These are phyloP conservation scores for Trachymyrmex septentrionalis DNA, from an alignment of 1,140 invertebrate species.

Conservation along the genomic window DNA sequence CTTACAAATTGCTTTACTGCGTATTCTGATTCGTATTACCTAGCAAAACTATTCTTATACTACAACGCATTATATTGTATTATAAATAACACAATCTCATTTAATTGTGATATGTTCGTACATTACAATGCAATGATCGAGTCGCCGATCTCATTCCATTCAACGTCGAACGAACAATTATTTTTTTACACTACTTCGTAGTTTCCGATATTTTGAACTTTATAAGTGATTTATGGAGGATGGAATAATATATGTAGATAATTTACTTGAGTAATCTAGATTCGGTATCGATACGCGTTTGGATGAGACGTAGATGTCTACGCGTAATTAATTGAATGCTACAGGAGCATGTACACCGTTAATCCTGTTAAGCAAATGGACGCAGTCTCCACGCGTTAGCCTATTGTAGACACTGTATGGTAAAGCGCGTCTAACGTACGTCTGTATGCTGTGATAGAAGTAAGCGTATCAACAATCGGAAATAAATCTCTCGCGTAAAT, in stretches of 20 bases:
- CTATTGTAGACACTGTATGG: slow-evolving; percentile 63
- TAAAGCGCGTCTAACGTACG: slow-evolving; percentile 73
- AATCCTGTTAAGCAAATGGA: slow-evolving; percentile 62
- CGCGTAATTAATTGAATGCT: slow-evolving; percentile 79
- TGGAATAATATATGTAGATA: slow-evolving; percentile 62
- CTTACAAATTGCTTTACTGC: neutral
- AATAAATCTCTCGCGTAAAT: slow-evolving; percentile 73
- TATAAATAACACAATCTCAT: neutral
- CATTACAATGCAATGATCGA: neutral
- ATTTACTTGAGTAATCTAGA: slow-evolving; percentile 73
- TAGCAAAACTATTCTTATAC: neutral
- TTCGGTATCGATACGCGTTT: slow-evolving; percentile 81
- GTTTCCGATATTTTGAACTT: slow-evolving; percentile 56
- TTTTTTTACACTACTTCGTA: slow-evolving; percentile 39
- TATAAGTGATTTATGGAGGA: slow-evolving; percentile 66
- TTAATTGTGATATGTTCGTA: neutral
- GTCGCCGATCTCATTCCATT: slow-evolving; percentile 6
- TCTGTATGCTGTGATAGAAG: slow-evolving; percentile 85
- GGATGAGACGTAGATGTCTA: slow-evolving; percentile 76
- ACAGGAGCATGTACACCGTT: slow-evolving; percentile 61
- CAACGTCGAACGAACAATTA: slow-evolving; percentile 52
- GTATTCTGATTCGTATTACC: neutral
- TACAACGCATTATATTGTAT: neutral
- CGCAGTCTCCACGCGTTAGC: slow-evolving; percentile 54
- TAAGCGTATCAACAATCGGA: slow-evolving; percentile 85